Base-by-base conservation (phyloP, 2,888 invertebrate genomes). In the Parthenolecanium corni region DNA sequence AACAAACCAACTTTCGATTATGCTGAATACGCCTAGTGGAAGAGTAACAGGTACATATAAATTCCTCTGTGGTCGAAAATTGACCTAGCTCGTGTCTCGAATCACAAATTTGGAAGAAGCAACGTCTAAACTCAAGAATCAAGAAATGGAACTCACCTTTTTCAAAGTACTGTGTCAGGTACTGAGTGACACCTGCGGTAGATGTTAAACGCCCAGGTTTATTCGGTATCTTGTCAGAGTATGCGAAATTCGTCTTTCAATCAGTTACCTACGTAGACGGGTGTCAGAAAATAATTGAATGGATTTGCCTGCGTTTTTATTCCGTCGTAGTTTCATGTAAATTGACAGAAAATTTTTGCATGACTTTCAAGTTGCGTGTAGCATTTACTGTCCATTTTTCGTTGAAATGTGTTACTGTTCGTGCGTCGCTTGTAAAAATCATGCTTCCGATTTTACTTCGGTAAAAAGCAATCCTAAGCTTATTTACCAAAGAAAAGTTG, bases 21-120 rank as follows among this genome's bases (percentile, higher is more conserved):
- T 72, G 71, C 74, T 65, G 89, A 91, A 70, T 95, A 82, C 75
- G 36, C 4, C 42, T 20, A 80, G 65, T 95, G 89, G 88, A 82
- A 80, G 70, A 81, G 78, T 65, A 31, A 9, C 9, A 76, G 76
- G 66, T 84, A 84, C 73, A 78, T 82, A 68, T 77, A 79, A 44
- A 75, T 77, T 56, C 80, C 82, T 9, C 89, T 90, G 0, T 92
- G 91, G 91, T 82, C 79, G 67, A 89, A 89, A 74, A 76, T 92
- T 69, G 84, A 86, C 14, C 23, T 21, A 6, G 14, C 24, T 18
- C 18, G 11, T 4, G 12, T 52, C 18, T 31, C 31, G 9, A 9
- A 4, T 31, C 9, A 3, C 20, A n/a, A 23, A 11, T 24, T n/a
- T n/a, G 23, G 21, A 9, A 40, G 14, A 21, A 54, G 24, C 23